Evolutionary conservation across 2,888 invertebrate genomes (phyloP).

Genomic region (Sipha maydis): DNA sequence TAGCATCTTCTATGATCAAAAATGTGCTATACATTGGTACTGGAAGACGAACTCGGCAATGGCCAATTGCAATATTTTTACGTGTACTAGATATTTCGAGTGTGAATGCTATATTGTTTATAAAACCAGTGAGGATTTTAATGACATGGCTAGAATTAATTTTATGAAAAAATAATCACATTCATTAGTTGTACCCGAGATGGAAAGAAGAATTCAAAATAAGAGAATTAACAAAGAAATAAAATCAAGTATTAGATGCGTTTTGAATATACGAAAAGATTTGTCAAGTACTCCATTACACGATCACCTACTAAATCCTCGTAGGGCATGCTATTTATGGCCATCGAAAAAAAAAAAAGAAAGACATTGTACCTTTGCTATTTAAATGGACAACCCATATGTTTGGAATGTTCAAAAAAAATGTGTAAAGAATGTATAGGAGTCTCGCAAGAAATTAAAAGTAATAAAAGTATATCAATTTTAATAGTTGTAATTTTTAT

Average conservation of each 20-base stretch:
- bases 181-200: constrained; percentile 21
- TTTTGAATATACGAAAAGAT: constrained; percentile 22
- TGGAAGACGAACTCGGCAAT: constrained; percentile 62
- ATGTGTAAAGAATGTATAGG: constrained; percentile 28
- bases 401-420: constrained; percentile 32
- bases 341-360: constrained; percentile 37
- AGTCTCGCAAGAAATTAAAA: constrained; percentile 15
- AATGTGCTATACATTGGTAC: constrained; percentile 62
- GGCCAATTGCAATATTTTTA: constrained; percentile 63
- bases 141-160: constrained; percentile 21
- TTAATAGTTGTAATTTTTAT: constrained; percentile 37
- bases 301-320: constrained; percentile 16
- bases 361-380: constrained; percentile 23
- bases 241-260: constrained; percentile 20
- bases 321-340: no score
- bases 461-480: constrained; percentile 28
- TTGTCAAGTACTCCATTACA: constrained; percentile 39
- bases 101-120: constrained; percentile 32
- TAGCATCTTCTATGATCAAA: constrained; percentile 63
- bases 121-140: neutral
- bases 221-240: constrained; percentile 10
- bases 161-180: no score
- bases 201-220: constrained; percentile 46
- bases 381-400: constrained; percentile 24
- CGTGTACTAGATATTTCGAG: constrained; percentile 60